A percentile compares a stretch with the other conserved stretches of the same genome.
Evolutionary conservation across 2,113 vertebrate genomes (phyloP).

Genomic region (Eleginops maclovinus): DNA sequence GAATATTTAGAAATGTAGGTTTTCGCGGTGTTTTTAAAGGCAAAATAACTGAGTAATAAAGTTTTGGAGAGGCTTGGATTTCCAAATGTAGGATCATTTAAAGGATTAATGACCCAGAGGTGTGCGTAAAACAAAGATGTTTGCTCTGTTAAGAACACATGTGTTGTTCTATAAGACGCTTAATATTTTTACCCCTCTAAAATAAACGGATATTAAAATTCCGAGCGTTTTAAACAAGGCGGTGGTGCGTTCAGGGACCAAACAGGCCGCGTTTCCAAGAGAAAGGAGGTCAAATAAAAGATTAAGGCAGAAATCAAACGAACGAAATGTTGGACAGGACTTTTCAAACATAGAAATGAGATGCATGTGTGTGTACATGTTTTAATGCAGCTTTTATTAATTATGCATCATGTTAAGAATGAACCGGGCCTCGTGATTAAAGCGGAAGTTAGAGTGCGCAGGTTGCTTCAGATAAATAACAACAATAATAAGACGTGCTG

Average conservation of each 20-base stretch:
- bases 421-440: not conserved
- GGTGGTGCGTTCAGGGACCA: not conserved
- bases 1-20: too few relatives aligned
- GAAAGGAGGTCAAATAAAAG: conserved; percentile 18
- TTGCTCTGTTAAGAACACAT: too few relatives aligned
- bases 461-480: not conserved
- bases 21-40: too few relatives aligned
- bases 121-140: too few relatives aligned
- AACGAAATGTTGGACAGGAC: not conserved
- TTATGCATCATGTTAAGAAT: too few relatives aligned
- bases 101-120: too few relatives aligned
- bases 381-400: not conserved
- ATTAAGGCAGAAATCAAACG: not conserved
- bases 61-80: too few relatives aligned
- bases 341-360: too few relatives aligned
- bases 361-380: not conserved
- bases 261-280: not conserved
- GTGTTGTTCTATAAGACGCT: too few relatives aligned
- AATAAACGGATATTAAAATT: not conserved
- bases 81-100: too few relatives aligned
- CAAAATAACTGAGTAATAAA: too few relatives aligned
- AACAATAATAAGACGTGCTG: not conserved
- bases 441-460: not conserved
- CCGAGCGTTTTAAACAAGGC: not conserved
- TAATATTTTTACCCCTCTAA: too few relatives aligned